Evolutionary conservation across 2,888 invertebrate genomes (phyloP), one percentile per base, ranked within the genome.

Genomic region (Drosophila mayaguana): DNA sequence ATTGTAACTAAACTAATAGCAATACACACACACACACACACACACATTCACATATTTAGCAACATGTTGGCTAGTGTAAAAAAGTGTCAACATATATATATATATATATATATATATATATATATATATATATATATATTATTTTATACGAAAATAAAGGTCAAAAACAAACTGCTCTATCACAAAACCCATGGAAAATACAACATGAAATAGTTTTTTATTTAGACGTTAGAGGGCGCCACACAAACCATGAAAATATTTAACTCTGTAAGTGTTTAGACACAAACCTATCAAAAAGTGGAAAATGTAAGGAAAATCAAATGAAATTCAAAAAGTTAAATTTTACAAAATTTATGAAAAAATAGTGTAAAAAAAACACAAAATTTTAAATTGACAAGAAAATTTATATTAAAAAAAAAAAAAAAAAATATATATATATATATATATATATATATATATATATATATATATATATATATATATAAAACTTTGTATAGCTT

Each of bases 401-500:
- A 32, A 50, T 32, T 50, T 32, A 32, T 50, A 50, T 32, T 32
- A 11, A 32, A 40, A 50, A 11, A 36, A 38, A 63, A 25, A 48
- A 28, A 1, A 28, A 28, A n/a, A n/a, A n/a, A n/a, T n/a, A n/a
- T n/a, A n/a, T n/a, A n/a, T n/a, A n/a, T n/a, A n/a, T n/a, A n/a
- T n/a, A n/a, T n/a, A n/a, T n/a, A n/a, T n/a, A n/a, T n/a, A n/a
- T n/a, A n/a, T n/a, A n/a, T n/a, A n/a, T n/a, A n/a, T n/a, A n/a
- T n/a, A n/a, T n/a, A n/a, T n/a, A n/a, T n/a, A n/a, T n/a, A n/a
- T n/a, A n/a, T n/a, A n/a, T n/a, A n/a, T 28, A 12, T 42, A 20
- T 11, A 22, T 34, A 54, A 56, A 68, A 65, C 65, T 75, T 63
- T 76, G 72, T 76, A 76, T 74, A 80, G 79, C 79, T 80, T 80